Evolutionary conservation across 2,113 vertebrate species (phyloP).

Genomic region (Orcinus orca): DNA sequence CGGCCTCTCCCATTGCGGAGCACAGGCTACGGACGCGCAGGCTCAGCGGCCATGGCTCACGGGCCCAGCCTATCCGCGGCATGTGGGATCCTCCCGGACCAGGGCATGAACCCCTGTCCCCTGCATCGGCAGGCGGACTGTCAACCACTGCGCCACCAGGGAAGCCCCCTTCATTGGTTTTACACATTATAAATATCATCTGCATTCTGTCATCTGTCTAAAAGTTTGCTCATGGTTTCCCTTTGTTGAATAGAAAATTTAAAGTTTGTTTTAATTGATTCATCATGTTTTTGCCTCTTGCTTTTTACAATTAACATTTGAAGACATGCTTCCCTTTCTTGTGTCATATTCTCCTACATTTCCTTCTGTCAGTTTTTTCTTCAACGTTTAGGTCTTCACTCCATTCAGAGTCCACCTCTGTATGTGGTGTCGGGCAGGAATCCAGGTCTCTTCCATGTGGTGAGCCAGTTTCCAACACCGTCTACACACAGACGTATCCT

Average conservation of each 20-base stretch:
- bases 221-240: background rate
- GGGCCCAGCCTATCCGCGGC: too few species aligned
- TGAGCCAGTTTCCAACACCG: background rate
- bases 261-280: too few species aligned
- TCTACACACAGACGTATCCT: background rate
- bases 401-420: background rate
- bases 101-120: too few species aligned
- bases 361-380: background rate
- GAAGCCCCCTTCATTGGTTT: background rate
- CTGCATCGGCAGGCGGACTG: too few species aligned
- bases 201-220: background rate
- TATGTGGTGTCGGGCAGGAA: rapidly evolving
- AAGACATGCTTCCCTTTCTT: rapidly evolving
- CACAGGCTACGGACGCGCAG: too few species aligned
- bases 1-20: too few species aligned
- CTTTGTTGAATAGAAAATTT: background rate
- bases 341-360: rapidly evolving
- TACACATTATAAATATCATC: background rate
- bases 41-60: too few species aligned
- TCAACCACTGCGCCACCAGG: too few species aligned
- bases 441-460: rapidly evolving
- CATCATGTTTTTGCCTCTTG: too few species aligned
- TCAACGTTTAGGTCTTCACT: rapidly evolving
- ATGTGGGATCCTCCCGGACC: too few species aligned
- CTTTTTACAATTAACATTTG: background rate